Conservation (phyloP, 2,888 invertebrate species). For the Cephonodes hylas region DNA sequence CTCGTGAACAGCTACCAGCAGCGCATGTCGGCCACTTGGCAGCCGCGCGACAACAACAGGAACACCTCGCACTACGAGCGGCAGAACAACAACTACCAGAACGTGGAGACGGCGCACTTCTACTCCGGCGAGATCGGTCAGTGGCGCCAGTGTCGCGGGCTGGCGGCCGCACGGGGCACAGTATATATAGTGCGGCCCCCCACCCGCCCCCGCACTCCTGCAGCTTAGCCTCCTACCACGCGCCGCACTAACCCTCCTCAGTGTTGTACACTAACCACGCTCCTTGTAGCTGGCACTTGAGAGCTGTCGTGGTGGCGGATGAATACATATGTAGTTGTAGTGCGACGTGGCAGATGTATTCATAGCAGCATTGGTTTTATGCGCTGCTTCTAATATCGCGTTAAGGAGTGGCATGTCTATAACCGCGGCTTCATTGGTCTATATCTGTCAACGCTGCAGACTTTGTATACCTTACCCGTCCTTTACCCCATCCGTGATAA, state of each 20-base stretch:
- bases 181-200: too few relatives aligned
- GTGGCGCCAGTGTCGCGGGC: conserved; percentile 22
- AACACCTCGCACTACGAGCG: conserved; percentile 38
- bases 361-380: too few relatives aligned
- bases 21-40: conserved; percentile 50
- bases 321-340: too few relatives aligned
- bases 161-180: not conserved
- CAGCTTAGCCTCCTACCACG: not conserved
- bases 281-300: not conserved
- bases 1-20: conserved; percentile 73
- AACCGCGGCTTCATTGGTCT: too few relatives aligned
- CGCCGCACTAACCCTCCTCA: not conserved
- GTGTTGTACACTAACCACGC: not conserved
- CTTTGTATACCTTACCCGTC: too few relatives aligned
- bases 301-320: not conserved
- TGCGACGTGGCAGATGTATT: too few relatives aligned
- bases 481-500: too few relatives aligned
- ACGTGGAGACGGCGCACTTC: conserved; percentile 61
- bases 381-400: too few relatives aligned
- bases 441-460: too few relatives aligned
- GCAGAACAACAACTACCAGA: conserved; percentile 60
- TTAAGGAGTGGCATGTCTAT: too few relatives aligned
- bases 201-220: not conserved
- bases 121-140: conserved; percentile 73
- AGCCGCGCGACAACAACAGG: conserved; percentile 44